Evolutionary conservation across 2,888 invertebrate genomes (phyloP).

Genomic region (Dasysyrphus tricinctus): DNA sequence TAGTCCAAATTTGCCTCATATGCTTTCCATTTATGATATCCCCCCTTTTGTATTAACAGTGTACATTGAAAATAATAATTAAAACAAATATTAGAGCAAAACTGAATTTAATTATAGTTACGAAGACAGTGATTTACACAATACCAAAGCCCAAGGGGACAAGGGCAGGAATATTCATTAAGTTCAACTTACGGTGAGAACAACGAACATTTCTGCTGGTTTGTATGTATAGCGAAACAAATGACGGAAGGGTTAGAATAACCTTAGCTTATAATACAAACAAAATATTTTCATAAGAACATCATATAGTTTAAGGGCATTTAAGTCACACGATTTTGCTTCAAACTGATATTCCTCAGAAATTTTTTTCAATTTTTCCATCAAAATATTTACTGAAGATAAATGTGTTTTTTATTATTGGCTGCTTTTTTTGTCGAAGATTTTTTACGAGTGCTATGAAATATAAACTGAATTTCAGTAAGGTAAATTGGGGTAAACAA

Average conservation of each 20-base stretch:
- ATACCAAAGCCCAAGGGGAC: background rate
- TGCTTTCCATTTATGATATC: too few relatives aligned
- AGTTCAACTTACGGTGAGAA: background rate
- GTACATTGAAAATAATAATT: background rate
- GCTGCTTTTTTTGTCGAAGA: too few relatives aligned
- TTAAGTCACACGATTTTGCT: background rate
- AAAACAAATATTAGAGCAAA: slow-evolving; percentile 1
- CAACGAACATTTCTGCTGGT: background rate
- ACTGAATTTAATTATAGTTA: background rate
- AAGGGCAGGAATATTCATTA: slow-evolving; percentile 15
- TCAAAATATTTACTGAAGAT: too few relatives aligned
- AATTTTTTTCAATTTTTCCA: too few relatives aligned
- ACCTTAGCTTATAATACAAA: background rate
- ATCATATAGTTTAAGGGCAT: background rate
- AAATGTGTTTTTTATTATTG: too few relatives aligned
- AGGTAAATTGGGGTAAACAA: too few relatives aligned
- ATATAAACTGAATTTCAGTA: too few relatives aligned
- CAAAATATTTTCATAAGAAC: background rate
- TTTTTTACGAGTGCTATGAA: too few relatives aligned
- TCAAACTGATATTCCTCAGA: background rate
- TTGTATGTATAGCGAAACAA: background rate
- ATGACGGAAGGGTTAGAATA: background rate
- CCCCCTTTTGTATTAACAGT: too few relatives aligned
- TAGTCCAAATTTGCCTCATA: too few relatives aligned
- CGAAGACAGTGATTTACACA: slow-evolving; percentile 2